Evolutionary conservation across 2,113 vertebrate species (phyloP).

Genomic region (Scortum barcoo): DNA sequence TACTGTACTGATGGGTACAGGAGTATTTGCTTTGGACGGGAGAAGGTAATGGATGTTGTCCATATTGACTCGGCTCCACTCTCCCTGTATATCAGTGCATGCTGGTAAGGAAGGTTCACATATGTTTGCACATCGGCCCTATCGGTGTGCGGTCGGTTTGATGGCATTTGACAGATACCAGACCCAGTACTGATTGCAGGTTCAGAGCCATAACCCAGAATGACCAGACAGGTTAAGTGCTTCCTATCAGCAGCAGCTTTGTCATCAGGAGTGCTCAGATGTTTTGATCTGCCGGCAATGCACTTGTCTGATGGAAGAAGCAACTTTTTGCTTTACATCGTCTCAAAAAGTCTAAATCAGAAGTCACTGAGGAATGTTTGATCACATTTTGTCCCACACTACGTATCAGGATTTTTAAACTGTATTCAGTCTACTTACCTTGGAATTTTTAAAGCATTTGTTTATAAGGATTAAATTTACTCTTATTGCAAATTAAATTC

Average conservation of each 20-base stretch:
- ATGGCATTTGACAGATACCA: slow-evolving; percentile 78
- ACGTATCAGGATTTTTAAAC: not conserved
- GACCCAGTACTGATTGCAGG: slow-evolving; percentile 67
- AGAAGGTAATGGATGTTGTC: not conserved
- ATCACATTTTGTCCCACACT: not conserved
- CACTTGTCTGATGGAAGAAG: slow-evolving; percentile 35
- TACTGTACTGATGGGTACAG: not conserved
- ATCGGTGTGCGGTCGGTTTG: slow-evolving; percentile 38
- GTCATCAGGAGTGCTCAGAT: slow-evolving; percentile 55
- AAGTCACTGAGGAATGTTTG: not conserved
- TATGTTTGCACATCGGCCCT: not conserved
- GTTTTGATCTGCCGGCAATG: slow-evolving; percentile 72
- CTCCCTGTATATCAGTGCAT: slow-evolving; percentile 19
- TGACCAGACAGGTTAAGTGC: slow-evolving; percentile 76
- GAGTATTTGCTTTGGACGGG: not conserved
- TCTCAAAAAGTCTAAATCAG: not conserved
- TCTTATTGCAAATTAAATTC: not conserved
- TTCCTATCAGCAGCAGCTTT: slow-evolving; percentile 76
- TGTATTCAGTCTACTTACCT: not conserved
- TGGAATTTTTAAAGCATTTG: not conserved
- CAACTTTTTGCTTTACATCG: slow-evolving; percentile 16
- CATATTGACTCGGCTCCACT: not conserved
- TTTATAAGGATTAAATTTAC: not conserved
- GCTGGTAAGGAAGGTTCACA: slow-evolving; percentile 16
- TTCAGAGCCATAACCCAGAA: slow-evolving; percentile 71